phyloP scores from a whole-genome alignment of 2,113 vertebrate genomes.

The Cynoglossus semilaevis region DNA sequence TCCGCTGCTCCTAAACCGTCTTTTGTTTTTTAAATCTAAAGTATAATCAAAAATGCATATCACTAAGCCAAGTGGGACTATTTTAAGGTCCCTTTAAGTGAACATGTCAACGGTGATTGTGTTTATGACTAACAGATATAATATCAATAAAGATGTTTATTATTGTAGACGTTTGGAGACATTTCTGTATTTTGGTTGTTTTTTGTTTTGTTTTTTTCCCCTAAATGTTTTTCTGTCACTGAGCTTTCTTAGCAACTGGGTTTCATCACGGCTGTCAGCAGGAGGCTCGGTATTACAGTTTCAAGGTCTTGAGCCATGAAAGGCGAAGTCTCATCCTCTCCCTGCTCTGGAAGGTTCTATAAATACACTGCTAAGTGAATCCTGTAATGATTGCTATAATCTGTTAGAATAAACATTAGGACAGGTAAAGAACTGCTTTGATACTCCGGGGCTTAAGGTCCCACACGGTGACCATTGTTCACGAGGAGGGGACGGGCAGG shows the following conservation, averaged over 20 bases:
- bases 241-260: conserved; percentile 11
- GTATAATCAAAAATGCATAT: conserved; percentile 41
- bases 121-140: conserved; percentile 41
- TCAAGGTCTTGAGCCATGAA: conserved; percentile 9
- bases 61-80: conserved; percentile 11
- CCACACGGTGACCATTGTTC: conserved; percentile 18
- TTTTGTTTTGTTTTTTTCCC: neutral
- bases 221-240: conserved; percentile 4
- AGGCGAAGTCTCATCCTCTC: neutral
- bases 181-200: too few relatives aligned
- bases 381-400: conserved; percentile 21
- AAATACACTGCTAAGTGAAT: conserved; percentile 28
- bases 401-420: conserved; percentile 48
- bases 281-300: conserved; percentile 14
- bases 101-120: conserved; percentile 53
- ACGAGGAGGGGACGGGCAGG: neutral
- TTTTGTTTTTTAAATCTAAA: conserved; percentile 46
- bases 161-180: conserved; percentile 41
- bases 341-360: conserved; percentile 13
- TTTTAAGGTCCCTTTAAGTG: conserved; percentile 26
- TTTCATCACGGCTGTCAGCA: conserved; percentile 24
- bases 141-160: conserved; percentile 63
- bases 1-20: conserved; percentile 27
- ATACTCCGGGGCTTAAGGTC: conserved; percentile 24
- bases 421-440: conserved; percentile 20